Evolutionary conservation across 2,888 invertebrate genomes (phyloP).

Genomic region (Zele albiditarsus): DNA sequence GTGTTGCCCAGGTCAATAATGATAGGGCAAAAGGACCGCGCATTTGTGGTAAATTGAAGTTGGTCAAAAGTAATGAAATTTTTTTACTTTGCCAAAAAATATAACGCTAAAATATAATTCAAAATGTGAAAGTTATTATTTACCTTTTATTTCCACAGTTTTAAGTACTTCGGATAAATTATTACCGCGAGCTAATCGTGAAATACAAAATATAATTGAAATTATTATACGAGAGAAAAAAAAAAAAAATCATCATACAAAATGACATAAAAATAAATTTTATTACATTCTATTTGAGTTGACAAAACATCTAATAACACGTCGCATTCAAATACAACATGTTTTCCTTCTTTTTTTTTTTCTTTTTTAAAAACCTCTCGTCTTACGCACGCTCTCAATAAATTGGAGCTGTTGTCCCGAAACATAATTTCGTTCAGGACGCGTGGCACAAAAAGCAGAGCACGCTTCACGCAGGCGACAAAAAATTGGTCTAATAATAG

Average conservation of each 20-base stretch:
- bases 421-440: constrained; percentile 52
- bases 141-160: neutral
- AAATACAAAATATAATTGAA: too few relatives aligned
- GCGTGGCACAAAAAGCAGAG: constrained; percentile 56
- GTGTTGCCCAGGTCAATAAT: constrained; percentile 53
- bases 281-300: neutral
- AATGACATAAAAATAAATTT: neutral
- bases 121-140: neutral
- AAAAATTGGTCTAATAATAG: constrained; percentile 71
- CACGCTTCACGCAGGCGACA: constrained; percentile 55
- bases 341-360: neutral
- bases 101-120: neutral
- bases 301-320: neutral
- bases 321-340: neutral
- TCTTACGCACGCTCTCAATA: constrained; percentile 58
- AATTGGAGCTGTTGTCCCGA: constrained; percentile 55
- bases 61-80: constrained; percentile 23
- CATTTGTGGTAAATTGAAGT: constrained; percentile 58
- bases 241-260: neutral
- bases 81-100: constrained; percentile 2
- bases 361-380: constrained; percentile 33
- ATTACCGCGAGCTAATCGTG: too few relatives aligned
- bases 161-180: too few relatives aligned
- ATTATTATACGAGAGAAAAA: too few relatives aligned
- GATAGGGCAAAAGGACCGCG: constrained; percentile 54